Percentiles rank a stretch among this genome's conserved stretches.
Conservation (phyloP, 2,113 vertebrate genomes). For the Melierax canorus region DNA sequence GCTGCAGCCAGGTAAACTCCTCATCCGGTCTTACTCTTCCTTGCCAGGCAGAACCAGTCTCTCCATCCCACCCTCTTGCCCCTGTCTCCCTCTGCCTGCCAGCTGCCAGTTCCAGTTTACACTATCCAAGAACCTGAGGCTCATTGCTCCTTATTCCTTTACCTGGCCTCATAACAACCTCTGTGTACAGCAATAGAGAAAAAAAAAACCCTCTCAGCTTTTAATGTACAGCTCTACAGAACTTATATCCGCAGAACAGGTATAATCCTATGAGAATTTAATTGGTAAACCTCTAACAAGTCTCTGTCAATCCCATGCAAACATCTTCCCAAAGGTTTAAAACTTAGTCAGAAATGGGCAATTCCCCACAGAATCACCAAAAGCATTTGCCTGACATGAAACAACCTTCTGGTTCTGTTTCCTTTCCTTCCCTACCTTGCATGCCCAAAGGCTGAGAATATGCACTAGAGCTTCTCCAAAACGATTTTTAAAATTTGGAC, state of each 20-base stretch:
- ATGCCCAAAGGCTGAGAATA: neutral
- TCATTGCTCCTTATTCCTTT: neutral
- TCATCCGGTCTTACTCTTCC: neutral
- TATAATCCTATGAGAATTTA: neutral
- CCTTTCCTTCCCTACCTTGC: neutral
- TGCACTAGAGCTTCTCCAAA: neutral
- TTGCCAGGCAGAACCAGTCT: neutral
- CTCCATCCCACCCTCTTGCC: neutral
- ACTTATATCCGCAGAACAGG: fast-evolving
- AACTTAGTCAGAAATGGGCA: neutral
- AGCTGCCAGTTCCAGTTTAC: neutral
- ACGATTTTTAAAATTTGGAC: neutral
- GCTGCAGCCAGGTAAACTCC: neutral
- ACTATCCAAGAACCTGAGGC: neutral
- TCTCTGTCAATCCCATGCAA: neutral
- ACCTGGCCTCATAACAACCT: neutral
- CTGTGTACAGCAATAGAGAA: neutral
- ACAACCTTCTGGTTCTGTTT: neutral
- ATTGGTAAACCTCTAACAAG: neutral
- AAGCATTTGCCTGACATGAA: neutral
- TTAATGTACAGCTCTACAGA: neutral
- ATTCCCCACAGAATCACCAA: neutral
- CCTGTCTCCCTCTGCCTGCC: neutral
- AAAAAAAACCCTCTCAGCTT: neutral
- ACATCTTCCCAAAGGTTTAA: neutral